Percentiles rank a stretch among this genome's conserved stretches.
Conservation (phyloP, 1,140 invertebrate genomes). For the Papilio machaon region DNA sequence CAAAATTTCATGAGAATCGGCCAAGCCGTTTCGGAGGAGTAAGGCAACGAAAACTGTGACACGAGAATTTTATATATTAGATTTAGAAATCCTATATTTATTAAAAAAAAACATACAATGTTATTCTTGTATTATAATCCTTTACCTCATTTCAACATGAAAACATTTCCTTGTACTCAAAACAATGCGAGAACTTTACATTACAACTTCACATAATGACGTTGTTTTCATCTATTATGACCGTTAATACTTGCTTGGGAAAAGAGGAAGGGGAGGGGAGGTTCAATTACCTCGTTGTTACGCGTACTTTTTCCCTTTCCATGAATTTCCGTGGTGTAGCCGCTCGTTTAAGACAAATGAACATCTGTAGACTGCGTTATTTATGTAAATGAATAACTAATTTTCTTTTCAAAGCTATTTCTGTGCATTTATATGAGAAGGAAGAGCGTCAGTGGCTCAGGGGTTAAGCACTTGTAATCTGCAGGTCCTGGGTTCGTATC, state of each 20-base stretch:
- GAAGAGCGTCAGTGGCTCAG: too few species aligned
- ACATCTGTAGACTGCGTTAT: not conserved
- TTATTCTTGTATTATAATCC: not conserved
- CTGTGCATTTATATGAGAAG: too few species aligned
- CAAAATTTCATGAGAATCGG: too few species aligned
- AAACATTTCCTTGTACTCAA: not conserved
- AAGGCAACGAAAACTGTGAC: too few species aligned
- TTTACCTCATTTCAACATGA: not conserved
- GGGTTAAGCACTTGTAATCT: too few species aligned
- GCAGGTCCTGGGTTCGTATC: too few species aligned
- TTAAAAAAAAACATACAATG: not conserved
- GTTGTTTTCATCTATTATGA: slow-evolving; percentile 13
- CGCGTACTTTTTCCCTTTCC: slow-evolving; percentile 20
- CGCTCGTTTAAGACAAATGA: not conserved
- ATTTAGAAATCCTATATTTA: not conserved
- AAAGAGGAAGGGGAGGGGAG: not conserved
- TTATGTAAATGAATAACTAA: not conserved
- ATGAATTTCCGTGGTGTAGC: slow-evolving; percentile 3
- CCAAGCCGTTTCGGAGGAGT: too few species aligned
- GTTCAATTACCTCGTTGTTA: not conserved
- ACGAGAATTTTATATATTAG: too few species aligned
- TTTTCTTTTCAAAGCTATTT: not conserved
- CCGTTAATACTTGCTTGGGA: not conserved
- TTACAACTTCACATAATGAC: not conserved
- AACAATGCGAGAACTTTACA: slow-evolving; percentile 12